Evolutionary conservation across 2,113 vertebrate genomes (phyloP).

Genomic region (Gambusia holbrooki): DNA sequence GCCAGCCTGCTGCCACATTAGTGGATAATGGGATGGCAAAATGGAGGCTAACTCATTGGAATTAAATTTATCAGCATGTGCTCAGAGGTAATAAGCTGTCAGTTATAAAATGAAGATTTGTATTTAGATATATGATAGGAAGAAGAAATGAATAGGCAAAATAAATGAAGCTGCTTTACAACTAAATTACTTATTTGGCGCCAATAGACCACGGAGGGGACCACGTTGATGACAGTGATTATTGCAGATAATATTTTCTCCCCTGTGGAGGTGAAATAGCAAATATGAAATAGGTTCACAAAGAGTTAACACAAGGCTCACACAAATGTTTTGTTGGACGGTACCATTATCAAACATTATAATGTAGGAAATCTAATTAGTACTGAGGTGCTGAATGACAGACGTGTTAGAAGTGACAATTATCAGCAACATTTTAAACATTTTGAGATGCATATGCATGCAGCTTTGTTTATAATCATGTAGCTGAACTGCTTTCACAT

Average conservation of each 20-base stretch:
- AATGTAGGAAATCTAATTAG: constrained; percentile 76
- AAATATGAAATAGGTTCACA: constrained; percentile 63
- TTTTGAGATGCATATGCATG: constrained; percentile 14
- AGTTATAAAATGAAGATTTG: constrained; percentile 85
- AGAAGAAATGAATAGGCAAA: constrained; percentile 80
- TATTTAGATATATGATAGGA: constrained; percentile 85
- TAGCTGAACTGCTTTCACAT: constrained; percentile 24
- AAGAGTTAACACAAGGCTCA: constrained; percentile 67
- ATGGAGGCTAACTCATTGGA: constrained; percentile 82
- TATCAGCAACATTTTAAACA: constrained; percentile 22
- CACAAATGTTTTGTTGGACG: constrained; percentile 23
- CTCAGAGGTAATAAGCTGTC: constrained; percentile 86
- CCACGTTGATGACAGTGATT: constrained; percentile 77
- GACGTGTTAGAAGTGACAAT: constrained; percentile 21
- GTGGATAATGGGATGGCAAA: constrained; percentile 81
- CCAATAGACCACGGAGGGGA: constrained; percentile 75
- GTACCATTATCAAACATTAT: constrained; percentile 72
- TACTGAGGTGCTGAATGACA: constrained; percentile 36
- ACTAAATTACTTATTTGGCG: constrained; percentile 83
- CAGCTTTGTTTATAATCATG: constrained; percentile 12
- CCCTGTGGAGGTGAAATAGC: constrained; percentile 70
- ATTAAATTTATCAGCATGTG: constrained; percentile 86
- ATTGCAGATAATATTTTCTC: constrained; percentile 76
- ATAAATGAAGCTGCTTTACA: constrained; percentile 82
- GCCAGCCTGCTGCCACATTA: constrained; percentile 71